A percentile compares a stretch with the other conserved stretches of the same genome.
These are phyloP conservation scores for Microvelia longipes DNA, from an alignment of 1,140 invertebrate species.

Conservation along the genomic window DNA sequence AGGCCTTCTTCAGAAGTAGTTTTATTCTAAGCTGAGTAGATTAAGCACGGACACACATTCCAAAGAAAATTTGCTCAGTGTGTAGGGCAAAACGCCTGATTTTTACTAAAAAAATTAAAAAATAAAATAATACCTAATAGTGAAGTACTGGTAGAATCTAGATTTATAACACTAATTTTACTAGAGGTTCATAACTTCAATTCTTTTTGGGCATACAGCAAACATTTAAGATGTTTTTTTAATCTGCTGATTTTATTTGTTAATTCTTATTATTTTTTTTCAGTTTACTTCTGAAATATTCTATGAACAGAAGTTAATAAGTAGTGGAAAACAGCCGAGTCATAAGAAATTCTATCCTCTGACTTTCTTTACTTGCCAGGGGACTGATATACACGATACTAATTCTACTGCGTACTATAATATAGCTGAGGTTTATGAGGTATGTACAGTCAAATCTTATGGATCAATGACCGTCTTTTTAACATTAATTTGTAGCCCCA, in stretches of 20 bases:
- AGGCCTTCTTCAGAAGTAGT: too few relatives aligned
- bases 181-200: background rate
- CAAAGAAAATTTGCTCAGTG: too few relatives aligned
- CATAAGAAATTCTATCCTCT: constrained; percentile 57
- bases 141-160: background rate
- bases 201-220: background rate
- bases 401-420: constrained; percentile 78
- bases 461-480: too few relatives aligned
- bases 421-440: constrained; percentile 48
- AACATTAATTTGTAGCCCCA: too few relatives aligned
- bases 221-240: background rate
- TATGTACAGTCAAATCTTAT: too few relatives aligned
- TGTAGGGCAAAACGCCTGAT: too few relatives aligned
- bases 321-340: constrained; percentile 47
- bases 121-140: background rate
- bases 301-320: constrained; percentile 60
- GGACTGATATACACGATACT: constrained; percentile 56
- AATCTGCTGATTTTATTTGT: too few relatives aligned
- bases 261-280: constrained; percentile 5
- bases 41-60: too few relatives aligned
- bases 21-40: too few relatives aligned
- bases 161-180: background rate
- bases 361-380: constrained; percentile 66
- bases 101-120: too few relatives aligned
- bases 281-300: constrained; percentile 65